Conservation (phyloP, 2,888 invertebrate genomes). For the Leptarthrus brevirostris region DNA sequence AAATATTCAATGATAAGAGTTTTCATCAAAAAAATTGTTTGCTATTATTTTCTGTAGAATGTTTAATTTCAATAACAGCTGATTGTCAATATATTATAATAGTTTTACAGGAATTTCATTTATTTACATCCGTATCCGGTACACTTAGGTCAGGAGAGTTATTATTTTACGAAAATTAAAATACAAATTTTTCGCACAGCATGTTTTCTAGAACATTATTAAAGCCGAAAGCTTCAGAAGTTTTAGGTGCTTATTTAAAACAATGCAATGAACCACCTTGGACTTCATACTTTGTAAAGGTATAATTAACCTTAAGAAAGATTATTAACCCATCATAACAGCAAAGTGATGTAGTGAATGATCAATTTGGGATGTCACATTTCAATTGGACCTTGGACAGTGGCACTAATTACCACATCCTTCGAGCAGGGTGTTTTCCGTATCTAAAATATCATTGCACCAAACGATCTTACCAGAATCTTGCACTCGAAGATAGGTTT, state of each 20-base stretch:
- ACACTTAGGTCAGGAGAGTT: too few species aligned
- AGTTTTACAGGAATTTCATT: too few species aligned
- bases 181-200: too few species aligned
- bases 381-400: conserved; percentile 92
- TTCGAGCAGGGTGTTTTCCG: conserved; percentile 89
- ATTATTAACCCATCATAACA: conserved; percentile 53
- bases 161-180: too few species aligned
- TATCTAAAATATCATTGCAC: conserved; percentile 98
- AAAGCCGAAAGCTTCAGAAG: conserved; percentile 78
- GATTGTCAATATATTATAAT: too few species aligned
- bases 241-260: conserved; percentile 82
- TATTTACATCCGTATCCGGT: too few species aligned
- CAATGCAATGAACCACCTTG: conserved; percentile 90
- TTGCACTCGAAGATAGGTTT: conserved; percentile 81
- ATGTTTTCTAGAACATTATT: conserved; percentile 59
- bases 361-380: conserved; percentile 93
- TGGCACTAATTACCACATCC: conserved; percentile 90
- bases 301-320: conserved; percentile 59
- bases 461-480: conserved; percentile 77
- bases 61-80: too few species aligned
- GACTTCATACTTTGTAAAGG: conserved; percentile 95
- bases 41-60: too few species aligned
- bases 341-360: conserved; percentile 76
- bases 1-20: too few species aligned
- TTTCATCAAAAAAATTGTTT: too few species aligned